Evolutionary conservation across 2,888 invertebrate species (phyloP).

Genomic region (Tetragonisca angustula): DNA sequence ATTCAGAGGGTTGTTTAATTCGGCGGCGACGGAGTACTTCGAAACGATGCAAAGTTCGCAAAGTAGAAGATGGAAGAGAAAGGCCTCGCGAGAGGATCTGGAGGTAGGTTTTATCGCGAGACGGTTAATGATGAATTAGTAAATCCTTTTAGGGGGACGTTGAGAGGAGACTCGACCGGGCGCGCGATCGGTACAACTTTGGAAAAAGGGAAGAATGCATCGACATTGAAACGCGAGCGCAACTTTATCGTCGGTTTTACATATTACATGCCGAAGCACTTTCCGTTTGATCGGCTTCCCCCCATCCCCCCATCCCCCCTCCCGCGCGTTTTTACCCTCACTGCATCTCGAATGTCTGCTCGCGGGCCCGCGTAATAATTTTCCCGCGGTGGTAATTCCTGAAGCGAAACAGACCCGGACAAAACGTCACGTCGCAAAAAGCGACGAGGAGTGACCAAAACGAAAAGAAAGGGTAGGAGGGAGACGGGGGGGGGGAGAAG

Average conservation of each 20-base stretch:
- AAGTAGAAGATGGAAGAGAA: too few species aligned
- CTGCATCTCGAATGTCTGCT: conserved; percentile 31
- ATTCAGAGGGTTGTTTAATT: too few species aligned
- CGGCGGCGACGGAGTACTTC: too few species aligned
- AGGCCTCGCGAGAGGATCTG: too few species aligned
- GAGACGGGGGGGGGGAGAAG: not conserved
- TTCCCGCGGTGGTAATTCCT: conserved; percentile 40
- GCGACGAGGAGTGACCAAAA: conserved; percentile 41
- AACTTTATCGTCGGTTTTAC: conserved; percentile 42
- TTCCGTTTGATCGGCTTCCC: conserved; percentile 43
- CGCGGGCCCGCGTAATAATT: conserved; percentile 20
- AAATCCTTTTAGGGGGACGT: not conserved
- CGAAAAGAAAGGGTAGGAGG: not conserved
- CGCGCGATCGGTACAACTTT: too few species aligned
- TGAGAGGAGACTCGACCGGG: not conserved
- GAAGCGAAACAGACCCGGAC: conserved; percentile 39
- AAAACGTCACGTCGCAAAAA: conserved; percentile 43
- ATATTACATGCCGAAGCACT: conserved; percentile 40
- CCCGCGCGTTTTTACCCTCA: conserved; percentile 32
- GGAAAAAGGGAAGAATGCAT: conserved; percentile 21
- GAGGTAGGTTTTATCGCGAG: not conserved
- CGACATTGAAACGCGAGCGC: conserved; percentile 12
- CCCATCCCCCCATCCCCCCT: too few species aligned
- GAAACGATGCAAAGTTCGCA: too few species aligned
- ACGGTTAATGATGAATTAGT: conserved; percentile 3